Conservation (phyloP, 2,797 vertebrate genomes). For the Galagoides demidoff region DNA sequence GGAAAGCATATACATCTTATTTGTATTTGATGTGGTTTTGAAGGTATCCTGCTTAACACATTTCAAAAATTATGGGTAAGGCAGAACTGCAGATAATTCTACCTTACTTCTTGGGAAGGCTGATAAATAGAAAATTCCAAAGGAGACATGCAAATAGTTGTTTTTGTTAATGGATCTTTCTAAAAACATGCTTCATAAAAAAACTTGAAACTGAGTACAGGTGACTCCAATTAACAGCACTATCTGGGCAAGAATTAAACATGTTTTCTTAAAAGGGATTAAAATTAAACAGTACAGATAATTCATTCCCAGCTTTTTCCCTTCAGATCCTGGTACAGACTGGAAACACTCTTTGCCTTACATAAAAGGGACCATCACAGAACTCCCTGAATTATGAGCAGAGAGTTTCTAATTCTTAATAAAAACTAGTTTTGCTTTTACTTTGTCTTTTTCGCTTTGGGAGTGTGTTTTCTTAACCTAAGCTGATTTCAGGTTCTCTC, state of each 20-base stretch:
- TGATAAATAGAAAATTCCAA: not conserved
- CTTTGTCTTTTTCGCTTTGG: constrained; percentile 29
- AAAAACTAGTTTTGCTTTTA: constrained; percentile 58
- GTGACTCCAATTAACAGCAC: not conserved
- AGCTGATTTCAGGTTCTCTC: constrained; percentile 40
- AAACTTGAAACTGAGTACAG: not conserved
- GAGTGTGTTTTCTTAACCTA: constrained; percentile 59
- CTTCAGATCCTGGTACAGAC: not conserved
- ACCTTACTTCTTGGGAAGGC: not conserved
- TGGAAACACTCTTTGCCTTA: not conserved
- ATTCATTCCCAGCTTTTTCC: constrained; percentile 50
- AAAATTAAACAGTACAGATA: constrained; percentile 34
- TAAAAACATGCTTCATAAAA: not conserved
- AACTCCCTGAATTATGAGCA: constrained; percentile 59
- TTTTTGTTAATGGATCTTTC: not conserved
- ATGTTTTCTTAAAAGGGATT: constrained; percentile 1
- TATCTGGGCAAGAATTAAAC: not conserved
- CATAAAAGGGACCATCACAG: not conserved
- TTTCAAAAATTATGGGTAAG: not conserved
- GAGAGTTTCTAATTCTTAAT: constrained; percentile 52
- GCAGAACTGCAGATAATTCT: not conserved
- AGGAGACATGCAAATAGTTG: not conserved
- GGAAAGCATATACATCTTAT: not conserved
- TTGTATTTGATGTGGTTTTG: constrained; percentile 2
- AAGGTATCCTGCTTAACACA: not conserved